A percentile compares a stretch with the other conserved stretches of the same genome.
Evolutionary conservation across 2,113 vertebrate species (phyloP).

Genomic region (Prunella fulvescens): DNA sequence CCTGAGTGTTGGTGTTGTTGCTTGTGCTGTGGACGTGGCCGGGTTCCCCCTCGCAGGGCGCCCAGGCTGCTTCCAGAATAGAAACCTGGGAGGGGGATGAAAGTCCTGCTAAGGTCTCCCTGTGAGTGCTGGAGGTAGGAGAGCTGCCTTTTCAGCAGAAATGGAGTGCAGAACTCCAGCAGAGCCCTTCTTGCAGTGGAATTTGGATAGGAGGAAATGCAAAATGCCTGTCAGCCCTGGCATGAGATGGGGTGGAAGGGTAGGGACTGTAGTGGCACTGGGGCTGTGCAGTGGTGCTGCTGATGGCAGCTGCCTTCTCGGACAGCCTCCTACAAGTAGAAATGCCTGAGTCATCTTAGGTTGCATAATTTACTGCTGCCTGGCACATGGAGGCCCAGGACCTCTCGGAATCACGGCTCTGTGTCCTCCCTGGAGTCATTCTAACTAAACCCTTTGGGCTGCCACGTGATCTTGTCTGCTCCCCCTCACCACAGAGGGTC

Average conservation of each 20-base stretch:
- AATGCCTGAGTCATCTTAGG: not conserved
- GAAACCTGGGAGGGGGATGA: not conserved
- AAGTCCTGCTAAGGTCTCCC: not conserved
- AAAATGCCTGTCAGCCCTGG: not conserved
- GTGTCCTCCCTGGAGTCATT: not conserved
- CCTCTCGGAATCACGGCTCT: not conserved
- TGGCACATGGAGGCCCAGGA: not conserved
- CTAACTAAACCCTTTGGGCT: not conserved
- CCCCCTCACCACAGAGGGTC: not conserved
- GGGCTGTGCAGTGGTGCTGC: not conserved
- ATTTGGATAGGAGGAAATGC: not conserved
- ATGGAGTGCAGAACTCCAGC: not conserved
- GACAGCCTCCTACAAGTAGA: not conserved
- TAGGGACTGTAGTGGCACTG: rapidly evolving
- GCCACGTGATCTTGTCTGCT: rapidly evolving
- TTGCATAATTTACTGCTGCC: not conserved
- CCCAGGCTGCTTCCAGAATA: not conserved
- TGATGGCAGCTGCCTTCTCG: not conserved
- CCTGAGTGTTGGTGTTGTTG: not conserved
- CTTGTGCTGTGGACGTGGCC: not conserved
- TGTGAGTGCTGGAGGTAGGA: not conserved
- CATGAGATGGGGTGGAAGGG: not conserved
- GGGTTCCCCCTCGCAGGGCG: not conserved
- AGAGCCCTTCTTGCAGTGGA: not conserved
- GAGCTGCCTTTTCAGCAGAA: not conserved